Percentiles rank a stretch among this genome's conserved stretches.
Conservation (phyloP, 2,888 invertebrate genomes). For the Ypsolopha sequella region DNA sequence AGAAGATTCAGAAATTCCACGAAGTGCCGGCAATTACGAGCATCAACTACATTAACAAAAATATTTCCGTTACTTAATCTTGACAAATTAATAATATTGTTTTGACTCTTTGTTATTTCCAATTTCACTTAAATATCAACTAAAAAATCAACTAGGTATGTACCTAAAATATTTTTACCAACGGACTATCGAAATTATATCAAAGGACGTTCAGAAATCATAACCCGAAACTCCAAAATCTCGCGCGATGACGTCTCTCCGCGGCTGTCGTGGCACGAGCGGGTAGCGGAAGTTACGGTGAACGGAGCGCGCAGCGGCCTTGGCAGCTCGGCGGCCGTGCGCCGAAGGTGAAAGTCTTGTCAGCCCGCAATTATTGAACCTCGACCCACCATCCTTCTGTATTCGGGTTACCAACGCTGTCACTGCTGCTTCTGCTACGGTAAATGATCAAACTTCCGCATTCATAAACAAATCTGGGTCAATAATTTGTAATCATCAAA, state of each 20-base stretch:
- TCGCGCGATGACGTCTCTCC: constrained; percentile 1
- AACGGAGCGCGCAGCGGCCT: constrained; percentile 58
- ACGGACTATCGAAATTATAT: no score
- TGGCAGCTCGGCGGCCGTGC: constrained; percentile 43
- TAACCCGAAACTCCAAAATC: background rate
- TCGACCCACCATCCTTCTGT: constrained; percentile 54
- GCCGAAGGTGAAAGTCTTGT: constrained; percentile 67
- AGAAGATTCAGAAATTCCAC: no score
- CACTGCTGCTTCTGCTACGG: background rate
- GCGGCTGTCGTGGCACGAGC: constrained; percentile 15
- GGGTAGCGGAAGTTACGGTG: constrained; percentile 48
- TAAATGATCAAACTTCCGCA: constrained; percentile 26
- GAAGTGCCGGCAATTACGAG: no score
- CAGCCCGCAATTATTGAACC: constrained; percentile 59
- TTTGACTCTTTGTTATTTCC: no score
- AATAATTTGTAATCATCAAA: constrained; percentile 5
- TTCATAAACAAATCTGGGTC: constrained; percentile 16
- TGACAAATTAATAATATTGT: no score
- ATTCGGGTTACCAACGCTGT: constrained; percentile 16
- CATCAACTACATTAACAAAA: no score
- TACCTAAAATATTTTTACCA: no score
- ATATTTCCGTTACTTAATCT: no score
- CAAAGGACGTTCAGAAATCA: background rate
- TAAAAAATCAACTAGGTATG: no score
- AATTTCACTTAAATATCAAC: no score